Evolutionary conservation across 1,140 invertebrate species (phyloP), one percentile per base, ranked within the genome.

Genomic region (Drosophila mayri): DNA sequence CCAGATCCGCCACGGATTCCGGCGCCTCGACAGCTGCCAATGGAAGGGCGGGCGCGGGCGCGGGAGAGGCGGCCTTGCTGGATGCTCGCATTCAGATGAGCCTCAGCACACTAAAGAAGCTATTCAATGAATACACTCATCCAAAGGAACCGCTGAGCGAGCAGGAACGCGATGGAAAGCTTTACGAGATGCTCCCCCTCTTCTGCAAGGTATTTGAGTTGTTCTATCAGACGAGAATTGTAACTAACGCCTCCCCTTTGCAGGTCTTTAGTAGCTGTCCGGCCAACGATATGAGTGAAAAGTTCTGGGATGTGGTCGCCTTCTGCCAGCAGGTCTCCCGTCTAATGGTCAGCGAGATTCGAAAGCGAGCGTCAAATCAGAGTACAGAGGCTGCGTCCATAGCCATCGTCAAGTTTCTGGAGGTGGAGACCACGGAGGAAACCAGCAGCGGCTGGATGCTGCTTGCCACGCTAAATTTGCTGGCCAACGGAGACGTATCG

Each of bases 371-470:
- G 25, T 98, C 97, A 28, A 99, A 99, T 93, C 98, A 99, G 93
- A 98, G 97, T 76, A 99, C 98, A 16, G 98, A 98, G 93, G 96
- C 97, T 41, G 98, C 98, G 18, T 98, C 98, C 90, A 97, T 97
- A 94, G 97, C 98, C 28, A 99, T 99, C 84, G 97, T 98, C 20
- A 97, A 98, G 92, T 99, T 99, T 93, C 94, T 99, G 30, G 98
- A 99, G 93, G 98, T 99, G 79, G 96, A 97, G 92, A 97, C 97
- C 93, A 97, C 95, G 55, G 96, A 98, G 93, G 98, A 99, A 90
- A 97, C 96, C 9, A 98, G 97, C 81, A 98, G 98, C 93, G 98
- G 98, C 18, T 99, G 98, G 98, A 98, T 98, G 96, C 93, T 99
- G 46, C 92, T 99, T 16, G 97, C 97, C 14, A 96, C 98, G 38